phyloP scores from a whole-genome alignment of 1,140 invertebrate genomes.

The Polypedilum vanderplanki region DNA sequence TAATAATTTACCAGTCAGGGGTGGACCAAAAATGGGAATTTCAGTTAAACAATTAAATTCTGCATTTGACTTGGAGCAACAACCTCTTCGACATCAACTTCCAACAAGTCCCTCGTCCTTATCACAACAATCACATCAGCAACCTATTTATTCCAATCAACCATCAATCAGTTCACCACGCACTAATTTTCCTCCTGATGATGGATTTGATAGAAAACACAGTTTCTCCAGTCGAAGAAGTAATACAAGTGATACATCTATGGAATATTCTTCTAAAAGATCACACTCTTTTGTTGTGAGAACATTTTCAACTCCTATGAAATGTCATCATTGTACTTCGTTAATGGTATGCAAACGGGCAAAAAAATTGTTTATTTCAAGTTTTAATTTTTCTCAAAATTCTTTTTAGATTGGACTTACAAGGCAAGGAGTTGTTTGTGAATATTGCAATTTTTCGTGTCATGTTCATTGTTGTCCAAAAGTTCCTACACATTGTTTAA shows the following conservation, averaged over 20 bases:
- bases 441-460: slow-evolving; percentile 86
- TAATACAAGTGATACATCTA: slow-evolving; percentile 70
- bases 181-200: slow-evolving; percentile 53
- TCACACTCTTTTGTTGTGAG: slow-evolving; percentile 80
- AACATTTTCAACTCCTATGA: slow-evolving; percentile 84
- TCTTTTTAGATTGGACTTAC: slow-evolving; percentile 58
- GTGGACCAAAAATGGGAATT: neutral
- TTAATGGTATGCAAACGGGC: slow-evolving; percentile 58
- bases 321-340: slow-evolving; percentile 93
- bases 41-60: neutral
- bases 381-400: slow-evolving; percentile 15
- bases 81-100: neutral
- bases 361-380: neutral
- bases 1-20: slow-evolving; percentile 5
- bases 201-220: slow-evolving; percentile 56
- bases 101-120: slow-evolving; percentile 4
- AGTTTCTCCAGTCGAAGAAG: slow-evolving; percentile 65
- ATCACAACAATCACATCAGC: slow-evolving; percentile 28
- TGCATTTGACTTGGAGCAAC: neutral
- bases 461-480: slow-evolving; percentile 87
- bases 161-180: neutral
- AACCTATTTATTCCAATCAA: slow-evolving; percentile 20
- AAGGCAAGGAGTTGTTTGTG: slow-evolving; percentile 84
- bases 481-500: slow-evolving; percentile 80
- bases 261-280: slow-evolving; percentile 40